Conservation (phyloP, 2,888 invertebrate genomes). For the Dynastes grantii region DNA sequence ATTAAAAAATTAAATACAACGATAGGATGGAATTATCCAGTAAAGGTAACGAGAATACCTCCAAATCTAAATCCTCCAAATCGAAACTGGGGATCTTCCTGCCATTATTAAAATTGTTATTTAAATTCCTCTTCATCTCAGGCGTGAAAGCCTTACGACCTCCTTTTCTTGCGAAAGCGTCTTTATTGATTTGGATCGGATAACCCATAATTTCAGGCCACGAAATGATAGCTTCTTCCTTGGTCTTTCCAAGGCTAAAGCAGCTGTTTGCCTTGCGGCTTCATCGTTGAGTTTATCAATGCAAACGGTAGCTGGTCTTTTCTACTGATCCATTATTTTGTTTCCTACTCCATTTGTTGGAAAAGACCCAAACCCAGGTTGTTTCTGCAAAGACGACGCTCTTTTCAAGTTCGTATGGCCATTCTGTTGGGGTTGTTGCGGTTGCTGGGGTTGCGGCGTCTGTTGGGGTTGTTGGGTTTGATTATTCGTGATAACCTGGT, state of each 20-base stretch:
- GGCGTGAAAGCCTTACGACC: slow-evolving; percentile 55
- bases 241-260: slow-evolving; percentile 76
- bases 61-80: slow-evolving; percentile 75
- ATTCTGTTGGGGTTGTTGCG: slow-evolving; percentile 43
- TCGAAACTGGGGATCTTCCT: slow-evolving; percentile 72
- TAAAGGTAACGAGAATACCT: slow-evolving; percentile 69
- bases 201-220: slow-evolving; percentile 78
- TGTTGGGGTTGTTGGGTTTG: slow-evolving; percentile 45
- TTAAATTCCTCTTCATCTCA: slow-evolving; percentile 63
- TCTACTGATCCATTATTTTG: no score
- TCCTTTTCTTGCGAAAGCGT: slow-evolving; percentile 46
- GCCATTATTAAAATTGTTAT: slow-evolving; percentile 62
- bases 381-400: slow-evolving; percentile 64
- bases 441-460: no score
- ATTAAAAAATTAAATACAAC: not conserved
- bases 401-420: slow-evolving; percentile 52
- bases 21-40: not conserved
- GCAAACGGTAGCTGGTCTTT: slow-evolving; percentile 65
- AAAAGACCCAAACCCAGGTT: slow-evolving; percentile 66
- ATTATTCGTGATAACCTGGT: slow-evolving; percentile 61
- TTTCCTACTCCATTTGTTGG: slow-evolving; percentile 65
- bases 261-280: slow-evolving; percentile 67
- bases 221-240: slow-evolving; percentile 91
- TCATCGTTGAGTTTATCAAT: slow-evolving; percentile 64
- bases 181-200: slow-evolving; percentile 52